Evolutionary conservation across 2,888 invertebrate species (phyloP).

Genomic region (Aromia moschata): DNA sequence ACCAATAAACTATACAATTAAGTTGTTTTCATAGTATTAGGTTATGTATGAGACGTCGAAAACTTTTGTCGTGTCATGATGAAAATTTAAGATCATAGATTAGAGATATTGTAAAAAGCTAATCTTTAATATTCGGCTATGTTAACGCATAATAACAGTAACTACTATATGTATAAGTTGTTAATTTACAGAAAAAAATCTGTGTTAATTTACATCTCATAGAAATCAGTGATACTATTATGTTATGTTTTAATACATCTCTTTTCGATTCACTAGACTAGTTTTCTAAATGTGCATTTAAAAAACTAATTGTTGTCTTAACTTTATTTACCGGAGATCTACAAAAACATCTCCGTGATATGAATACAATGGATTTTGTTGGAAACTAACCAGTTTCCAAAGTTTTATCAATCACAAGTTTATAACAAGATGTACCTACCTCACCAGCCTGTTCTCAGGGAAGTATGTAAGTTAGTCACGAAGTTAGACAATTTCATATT

Average conservation of each 20-base stretch:
- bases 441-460: background rate
- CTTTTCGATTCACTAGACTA: too few species aligned
- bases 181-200: too few species aligned
- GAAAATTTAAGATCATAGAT: background rate
- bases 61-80: background rate
- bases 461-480: background rate
- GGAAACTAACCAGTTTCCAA: background rate
- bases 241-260: too few species aligned
- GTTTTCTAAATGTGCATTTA: too few species aligned
- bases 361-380: background rate
- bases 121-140: background rate
- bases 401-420: slow-evolving; percentile 1
- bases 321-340: too few species aligned
- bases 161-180: too few species aligned
- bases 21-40: background rate
- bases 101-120: background rate
- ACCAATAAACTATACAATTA: background rate
- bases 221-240: too few species aligned
- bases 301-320: too few species aligned
- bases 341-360: too few species aligned
- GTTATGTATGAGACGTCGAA: background rate
- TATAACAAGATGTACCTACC: background rate
- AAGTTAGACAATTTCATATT: background rate
- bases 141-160: too few species aligned
- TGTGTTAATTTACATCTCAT: too few species aligned